Base-by-base conservation (phyloP, 2,888 invertebrate genomes). In the Erebia aethiops region DNA sequence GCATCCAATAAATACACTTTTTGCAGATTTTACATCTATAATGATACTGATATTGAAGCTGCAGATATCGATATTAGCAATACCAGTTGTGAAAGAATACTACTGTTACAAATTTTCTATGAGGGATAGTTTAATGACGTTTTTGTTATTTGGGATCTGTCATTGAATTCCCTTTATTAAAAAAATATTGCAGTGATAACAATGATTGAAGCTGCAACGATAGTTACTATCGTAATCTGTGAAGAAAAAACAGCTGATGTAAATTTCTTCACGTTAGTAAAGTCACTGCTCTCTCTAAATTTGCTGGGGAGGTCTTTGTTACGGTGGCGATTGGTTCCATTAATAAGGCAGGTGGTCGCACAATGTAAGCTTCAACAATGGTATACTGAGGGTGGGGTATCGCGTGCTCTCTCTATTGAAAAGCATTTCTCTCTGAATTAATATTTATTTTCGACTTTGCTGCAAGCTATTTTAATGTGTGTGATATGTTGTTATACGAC, bases 291-390 rank as follows among this genome's bases (percentile, higher is more conserved):
- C 58, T 67, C 64, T 65, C 70, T 65, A 51, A 69, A 67, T 71
- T 65, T 64, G 62, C 67, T 61, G 67, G 67, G 61, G 78, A 75
- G 82, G 72, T 81, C 84, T 74, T 71, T 66, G 67, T 76, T 79
- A 71, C 75, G 81, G 81, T 75, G 75, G 76, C 77, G 78, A 76
- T 80, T 80, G 79, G 72, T 81, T 75, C 78, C 79, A 83, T 81
- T 91, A 91, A 91, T 88, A 89, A 90, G 89, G 89, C 90, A 90
- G 92, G 91, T 92, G 92, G 89, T 83, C 80, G 81, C 84, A 90
- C 89, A 89, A 88, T 91, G 85, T 84, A 81, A 78, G 77, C 76
- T 70, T 75, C 81, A 85, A 91, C 92, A 92, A 92, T 89, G 77
- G 80, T 73, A 74, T 61, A 66, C 69, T 67, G 78, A 82, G 89